phyloP scores from a whole-genome alignment of 2,113 vertebrate species.

The Uria lomvia region DNA sequence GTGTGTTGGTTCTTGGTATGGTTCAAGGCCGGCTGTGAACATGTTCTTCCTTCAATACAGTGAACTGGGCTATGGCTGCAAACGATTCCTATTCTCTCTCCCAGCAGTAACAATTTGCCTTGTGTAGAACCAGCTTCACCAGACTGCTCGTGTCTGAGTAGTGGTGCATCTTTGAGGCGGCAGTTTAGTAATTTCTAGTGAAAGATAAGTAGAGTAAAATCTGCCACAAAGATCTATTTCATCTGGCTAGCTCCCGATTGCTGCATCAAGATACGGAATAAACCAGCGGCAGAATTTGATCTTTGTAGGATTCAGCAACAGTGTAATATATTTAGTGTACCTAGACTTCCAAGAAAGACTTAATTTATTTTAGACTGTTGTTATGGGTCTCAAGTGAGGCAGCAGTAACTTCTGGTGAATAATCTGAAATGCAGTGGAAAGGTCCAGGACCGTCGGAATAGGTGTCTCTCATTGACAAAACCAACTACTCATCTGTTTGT shows the following conservation, averaged over 20 bases:
- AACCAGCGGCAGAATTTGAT: background rate
- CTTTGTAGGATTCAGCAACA: background rate
- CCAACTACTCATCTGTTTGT: accelerated
- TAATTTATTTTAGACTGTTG: background rate
- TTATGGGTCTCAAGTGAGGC: background rate
- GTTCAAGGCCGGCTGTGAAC: background rate
- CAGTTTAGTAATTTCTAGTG: background rate
- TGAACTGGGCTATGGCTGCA: background rate
- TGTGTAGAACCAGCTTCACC: background rate
- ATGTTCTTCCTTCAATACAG: background rate
- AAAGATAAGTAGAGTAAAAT: background rate
- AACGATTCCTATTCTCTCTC: background rate
- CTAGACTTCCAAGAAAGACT: background rate
- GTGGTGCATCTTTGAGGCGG: background rate
- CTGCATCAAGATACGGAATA: background rate
- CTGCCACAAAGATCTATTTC: background rate
- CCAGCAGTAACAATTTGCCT: background rate
- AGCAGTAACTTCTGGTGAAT: background rate
- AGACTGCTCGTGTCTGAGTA: background rate
- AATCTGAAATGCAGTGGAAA: background rate
- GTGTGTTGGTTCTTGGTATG: background rate
- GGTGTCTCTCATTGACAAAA: background rate
- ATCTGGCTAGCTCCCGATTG: background rate
- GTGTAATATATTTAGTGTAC: background rate
- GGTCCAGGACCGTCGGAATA: background rate